Evolutionary conservation across 2,888 invertebrate species (phyloP).

Genomic region (Acronicta psi): DNA sequence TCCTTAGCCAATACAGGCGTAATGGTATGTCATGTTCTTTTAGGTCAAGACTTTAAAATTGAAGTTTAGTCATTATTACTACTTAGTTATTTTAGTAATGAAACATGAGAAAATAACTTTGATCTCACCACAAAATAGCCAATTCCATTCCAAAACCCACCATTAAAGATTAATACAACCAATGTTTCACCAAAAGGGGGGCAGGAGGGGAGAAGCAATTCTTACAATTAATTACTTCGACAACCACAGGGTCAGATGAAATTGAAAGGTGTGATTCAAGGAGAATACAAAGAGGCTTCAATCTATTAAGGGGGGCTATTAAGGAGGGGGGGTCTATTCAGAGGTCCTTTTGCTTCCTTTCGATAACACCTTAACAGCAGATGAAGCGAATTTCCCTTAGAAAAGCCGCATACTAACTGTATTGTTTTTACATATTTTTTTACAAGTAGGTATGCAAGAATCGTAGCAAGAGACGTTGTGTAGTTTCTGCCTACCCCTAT

Average conservation of each 20-base stretch:
- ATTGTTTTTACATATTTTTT: not conserved
- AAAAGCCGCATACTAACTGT: slow-evolving; percentile 6
- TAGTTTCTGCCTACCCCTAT: no score
- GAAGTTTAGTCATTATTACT: no score
- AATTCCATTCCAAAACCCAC: slow-evolving; percentile 6
- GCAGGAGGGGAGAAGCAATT: slow-evolving; percentile 31
- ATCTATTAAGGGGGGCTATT: slow-evolving; percentile 13
- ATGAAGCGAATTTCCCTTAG: slow-evolving; percentile 20
- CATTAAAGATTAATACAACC: slow-evolving; percentile 31
- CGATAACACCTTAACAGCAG: slow-evolving; percentile 22
- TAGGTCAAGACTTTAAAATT: no score
- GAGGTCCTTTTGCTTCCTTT: slow-evolving; percentile 28
- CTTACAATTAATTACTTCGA: slow-evolving; percentile 57
- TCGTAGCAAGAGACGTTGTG: no score
- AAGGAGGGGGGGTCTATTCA: slow-evolving; percentile 5
- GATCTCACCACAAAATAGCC: no score
- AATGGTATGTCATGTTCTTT: no score
- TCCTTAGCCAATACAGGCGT: no score
- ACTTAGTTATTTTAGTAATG: no score
- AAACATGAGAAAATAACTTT: no score
- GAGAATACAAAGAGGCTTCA: slow-evolving; percentile 38
- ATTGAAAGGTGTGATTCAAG: slow-evolving; percentile 57
- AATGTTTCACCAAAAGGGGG: slow-evolving; percentile 18
- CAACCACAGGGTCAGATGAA: slow-evolving; percentile 44
- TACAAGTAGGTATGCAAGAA: no score